These are phyloP conservation scores for Amblyornis subalaris DNA, from an alignment of 2,113 vertebrate species.

Conservation along the genomic window DNA sequence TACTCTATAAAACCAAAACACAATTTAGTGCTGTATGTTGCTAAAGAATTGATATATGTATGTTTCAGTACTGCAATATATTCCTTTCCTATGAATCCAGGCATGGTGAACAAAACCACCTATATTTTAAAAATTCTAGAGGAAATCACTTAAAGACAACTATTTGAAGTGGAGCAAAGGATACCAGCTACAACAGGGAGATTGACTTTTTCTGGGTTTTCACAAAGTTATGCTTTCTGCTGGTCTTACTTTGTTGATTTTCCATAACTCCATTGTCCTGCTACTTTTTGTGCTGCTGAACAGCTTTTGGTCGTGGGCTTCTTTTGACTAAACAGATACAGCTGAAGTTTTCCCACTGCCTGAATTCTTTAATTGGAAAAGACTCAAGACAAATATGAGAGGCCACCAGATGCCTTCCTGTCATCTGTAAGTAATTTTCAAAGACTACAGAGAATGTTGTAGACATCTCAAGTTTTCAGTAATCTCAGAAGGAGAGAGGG, in stretches of 20 bases:
- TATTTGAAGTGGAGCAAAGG: background rate
- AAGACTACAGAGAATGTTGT: background rate
- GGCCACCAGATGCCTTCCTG: background rate
- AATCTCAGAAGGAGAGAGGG: background rate
- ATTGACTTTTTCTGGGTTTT: background rate
- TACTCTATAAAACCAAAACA: background rate
- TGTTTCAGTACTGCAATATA: background rate
- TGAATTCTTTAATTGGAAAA: conserved; percentile 24
- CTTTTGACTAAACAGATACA: conserved; percentile 4
- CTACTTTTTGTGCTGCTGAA: background rate
- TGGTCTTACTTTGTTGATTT: background rate
- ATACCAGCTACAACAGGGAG: background rate
- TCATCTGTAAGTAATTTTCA: conserved; percentile 32
- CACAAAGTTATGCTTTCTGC: background rate
- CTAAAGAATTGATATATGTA: background rate
- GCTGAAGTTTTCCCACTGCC: background rate
- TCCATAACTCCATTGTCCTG: background rate
- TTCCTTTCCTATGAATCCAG: background rate
- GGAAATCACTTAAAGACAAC: background rate
- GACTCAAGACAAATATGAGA: conserved; percentile 23
- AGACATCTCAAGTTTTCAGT: background rate
- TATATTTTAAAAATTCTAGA: background rate
- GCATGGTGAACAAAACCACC: background rate
- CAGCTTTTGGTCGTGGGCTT: background rate
- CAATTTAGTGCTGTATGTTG: background rate